phyloP scores from a whole-genome alignment of 2,113 vertebrate genomes.

The Crypturellus undulatus region DNA sequence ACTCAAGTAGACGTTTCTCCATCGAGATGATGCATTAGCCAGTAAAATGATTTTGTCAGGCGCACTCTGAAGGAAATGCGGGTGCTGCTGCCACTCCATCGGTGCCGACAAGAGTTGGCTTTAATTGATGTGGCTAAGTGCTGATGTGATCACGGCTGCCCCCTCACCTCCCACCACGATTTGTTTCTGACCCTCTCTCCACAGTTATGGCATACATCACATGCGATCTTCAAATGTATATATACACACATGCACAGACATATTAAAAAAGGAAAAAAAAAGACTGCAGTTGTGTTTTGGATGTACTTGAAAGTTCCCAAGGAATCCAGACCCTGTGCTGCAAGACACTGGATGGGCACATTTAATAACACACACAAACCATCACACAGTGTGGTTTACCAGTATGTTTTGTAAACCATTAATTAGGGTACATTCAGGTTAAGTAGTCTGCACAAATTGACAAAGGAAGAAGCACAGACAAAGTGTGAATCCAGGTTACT shows the following conservation, averaged over 20 bases:
- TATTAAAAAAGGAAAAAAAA: no score
- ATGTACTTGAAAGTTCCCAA: constrained; percentile 13
- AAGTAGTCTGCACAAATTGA: not conserved
- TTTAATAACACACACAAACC: not conserved
- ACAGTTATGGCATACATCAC: not conserved
- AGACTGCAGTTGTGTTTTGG: constrained; percentile 5
- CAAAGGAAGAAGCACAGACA: not conserved
- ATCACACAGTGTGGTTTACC: not conserved
- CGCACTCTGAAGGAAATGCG: not conserved
- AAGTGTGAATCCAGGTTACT: not conserved
- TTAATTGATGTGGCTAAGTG: not conserved
- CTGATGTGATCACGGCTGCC: not conserved
- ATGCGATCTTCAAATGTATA: not conserved
- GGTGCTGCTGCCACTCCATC: not conserved
- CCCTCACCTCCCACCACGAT: not conserved
- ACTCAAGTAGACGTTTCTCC: not conserved
- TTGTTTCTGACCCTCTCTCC: not conserved
- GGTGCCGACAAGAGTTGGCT: not conserved
- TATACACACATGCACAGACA: not conserved
- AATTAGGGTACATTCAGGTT: not conserved
- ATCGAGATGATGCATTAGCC: not conserved
- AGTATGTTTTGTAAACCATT: not conserved
- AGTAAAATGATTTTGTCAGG: not conserved
- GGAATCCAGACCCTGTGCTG: constrained; percentile 3
- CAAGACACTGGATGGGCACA: not conserved